phyloP scores from a whole-genome alignment of 2,888 invertebrate genomes.

The Eutolmus rufibarbis region DNA sequence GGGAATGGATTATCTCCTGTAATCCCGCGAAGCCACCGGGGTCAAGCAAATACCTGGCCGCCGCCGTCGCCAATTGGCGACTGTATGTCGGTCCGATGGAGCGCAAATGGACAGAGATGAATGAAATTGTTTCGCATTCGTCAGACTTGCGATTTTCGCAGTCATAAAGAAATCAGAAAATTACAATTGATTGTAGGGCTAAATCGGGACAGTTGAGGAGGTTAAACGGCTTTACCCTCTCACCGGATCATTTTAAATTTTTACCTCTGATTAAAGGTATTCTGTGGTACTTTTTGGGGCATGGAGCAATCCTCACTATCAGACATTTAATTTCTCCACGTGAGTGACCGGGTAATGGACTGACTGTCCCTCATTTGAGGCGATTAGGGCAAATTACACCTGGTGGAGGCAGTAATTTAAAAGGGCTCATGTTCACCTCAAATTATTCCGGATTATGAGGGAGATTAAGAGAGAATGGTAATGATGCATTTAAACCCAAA shows the following conservation, averaged over 20 bases:
- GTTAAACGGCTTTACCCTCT: neutral
- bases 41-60: neutral
- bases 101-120: neutral
- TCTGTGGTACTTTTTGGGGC: neutral
- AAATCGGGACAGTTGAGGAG: neutral
- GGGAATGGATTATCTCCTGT: conserved; percentile 2
- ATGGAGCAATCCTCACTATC: neutral
- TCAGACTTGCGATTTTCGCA: neutral
- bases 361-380: neutral
- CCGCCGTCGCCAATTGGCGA: neutral
- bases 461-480: neutral
- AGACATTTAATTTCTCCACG: neutral
- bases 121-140: neutral
- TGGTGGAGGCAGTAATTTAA: neutral
- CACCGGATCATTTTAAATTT: neutral
- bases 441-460: neutral
- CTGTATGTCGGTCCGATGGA: neutral
- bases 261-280: neutral
- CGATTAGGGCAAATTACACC: neutral
- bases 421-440: neutral
- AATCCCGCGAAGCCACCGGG: neutral
- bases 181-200: neutral
- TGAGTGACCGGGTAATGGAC: neutral
- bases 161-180: neutral
- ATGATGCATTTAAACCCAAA: neutral